Conservation (phyloP, 2,113 vertebrate genomes). For the Apodemus speciosus region DNA sequence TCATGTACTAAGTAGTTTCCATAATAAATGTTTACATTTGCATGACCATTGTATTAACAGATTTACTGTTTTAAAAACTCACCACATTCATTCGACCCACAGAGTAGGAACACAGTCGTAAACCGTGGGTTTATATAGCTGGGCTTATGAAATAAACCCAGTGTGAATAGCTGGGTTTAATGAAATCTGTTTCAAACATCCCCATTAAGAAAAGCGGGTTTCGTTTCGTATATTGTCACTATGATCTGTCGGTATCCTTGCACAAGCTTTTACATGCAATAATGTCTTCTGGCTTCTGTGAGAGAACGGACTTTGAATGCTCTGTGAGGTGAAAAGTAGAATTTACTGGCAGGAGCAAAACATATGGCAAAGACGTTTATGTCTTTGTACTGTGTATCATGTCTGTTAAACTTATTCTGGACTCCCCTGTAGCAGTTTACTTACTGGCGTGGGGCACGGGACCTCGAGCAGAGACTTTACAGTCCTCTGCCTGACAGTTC, state of each 20-base stretch:
- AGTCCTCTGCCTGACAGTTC: slow-evolving; percentile 73
- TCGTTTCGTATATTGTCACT: slow-evolving; percentile 43
- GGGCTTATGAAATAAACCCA: too few species aligned
- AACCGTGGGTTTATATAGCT: too few species aligned
- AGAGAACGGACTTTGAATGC: slow-evolving; percentile 73
- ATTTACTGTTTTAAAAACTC: slow-evolving; percentile 73
- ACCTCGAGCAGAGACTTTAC: slow-evolving; percentile 79
- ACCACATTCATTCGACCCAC: background rate
- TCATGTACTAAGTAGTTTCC: slow-evolving; percentile 69
- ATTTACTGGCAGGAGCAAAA: slow-evolving; percentile 61
- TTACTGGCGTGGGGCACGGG: slow-evolving; percentile 85
- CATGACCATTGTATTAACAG: slow-evolving; percentile 80
- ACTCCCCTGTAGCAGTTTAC: slow-evolving; percentile 78
- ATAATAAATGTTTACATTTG: slow-evolving; percentile 64
- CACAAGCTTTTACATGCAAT: slow-evolving; percentile 83
- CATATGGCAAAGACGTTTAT: slow-evolving; percentile 61
- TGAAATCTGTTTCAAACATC: background rate
- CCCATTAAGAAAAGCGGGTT: slow-evolving; percentile 37
- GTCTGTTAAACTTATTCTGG: slow-evolving; percentile 65
- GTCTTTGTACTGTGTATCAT: slow-evolving; percentile 22
- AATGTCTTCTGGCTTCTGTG: slow-evolving; percentile 70
- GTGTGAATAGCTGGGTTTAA: slow-evolving; percentile 14
- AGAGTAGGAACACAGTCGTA: too few species aligned
- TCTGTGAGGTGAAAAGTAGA: slow-evolving; percentile 72
- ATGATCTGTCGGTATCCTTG: slow-evolving; percentile 73